These are phyloP conservation scores for Borostomias antarcticus DNA, from an alignment of 2,797 vertebrate species.

Conservation along the genomic window DNA sequence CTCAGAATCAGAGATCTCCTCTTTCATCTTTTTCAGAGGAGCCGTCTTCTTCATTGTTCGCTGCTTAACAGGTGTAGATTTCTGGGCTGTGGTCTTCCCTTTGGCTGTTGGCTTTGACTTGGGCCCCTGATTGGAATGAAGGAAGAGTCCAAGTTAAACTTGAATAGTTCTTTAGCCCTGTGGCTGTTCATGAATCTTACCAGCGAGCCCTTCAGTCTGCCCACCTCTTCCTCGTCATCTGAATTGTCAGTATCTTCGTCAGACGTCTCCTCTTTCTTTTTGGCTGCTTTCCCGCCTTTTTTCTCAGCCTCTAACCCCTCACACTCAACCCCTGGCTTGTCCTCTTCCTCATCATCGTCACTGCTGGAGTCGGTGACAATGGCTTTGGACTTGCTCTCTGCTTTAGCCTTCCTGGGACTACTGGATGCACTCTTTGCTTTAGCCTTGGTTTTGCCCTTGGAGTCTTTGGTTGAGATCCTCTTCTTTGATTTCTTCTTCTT, in stretches of 20 bases:
- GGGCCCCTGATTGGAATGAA: constrained; percentile 36
- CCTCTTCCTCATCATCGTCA: constrained; percentile 79
- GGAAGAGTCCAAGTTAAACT: not conserved
- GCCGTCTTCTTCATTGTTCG: constrained; percentile 53
- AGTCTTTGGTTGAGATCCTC: constrained; percentile 64
- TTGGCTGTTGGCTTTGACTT: constrained; percentile 32
- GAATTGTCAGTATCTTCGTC: constrained; percentile 40
- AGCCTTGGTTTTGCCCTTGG: constrained; percentile 78
- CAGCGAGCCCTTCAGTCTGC: not conserved
- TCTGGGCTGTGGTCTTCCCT: constrained; percentile 48
- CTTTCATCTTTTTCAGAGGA: constrained; percentile 57
- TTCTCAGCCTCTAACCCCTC: constrained; percentile 57
- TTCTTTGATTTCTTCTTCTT: constrained; percentile 81
- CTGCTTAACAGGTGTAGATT: constrained; percentile 28
- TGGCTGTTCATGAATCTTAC: not conserved
- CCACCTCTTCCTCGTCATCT: constrained; percentile 37
- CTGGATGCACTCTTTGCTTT: constrained; percentile 77
- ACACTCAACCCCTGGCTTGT: constrained; percentile 63
- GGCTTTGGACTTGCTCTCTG: constrained; percentile 85
- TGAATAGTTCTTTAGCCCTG: not conserved
- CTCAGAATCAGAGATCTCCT: constrained; percentile 44
- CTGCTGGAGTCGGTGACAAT: constrained; percentile 95
- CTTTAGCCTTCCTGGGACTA: constrained; percentile 67
- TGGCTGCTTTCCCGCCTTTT: not conserved
- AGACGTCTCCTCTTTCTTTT: constrained; percentile 15